Evolutionary conservation across 2,888 invertebrate genomes (phyloP).

Genomic region (Chaitophorus viminalis): DNA sequence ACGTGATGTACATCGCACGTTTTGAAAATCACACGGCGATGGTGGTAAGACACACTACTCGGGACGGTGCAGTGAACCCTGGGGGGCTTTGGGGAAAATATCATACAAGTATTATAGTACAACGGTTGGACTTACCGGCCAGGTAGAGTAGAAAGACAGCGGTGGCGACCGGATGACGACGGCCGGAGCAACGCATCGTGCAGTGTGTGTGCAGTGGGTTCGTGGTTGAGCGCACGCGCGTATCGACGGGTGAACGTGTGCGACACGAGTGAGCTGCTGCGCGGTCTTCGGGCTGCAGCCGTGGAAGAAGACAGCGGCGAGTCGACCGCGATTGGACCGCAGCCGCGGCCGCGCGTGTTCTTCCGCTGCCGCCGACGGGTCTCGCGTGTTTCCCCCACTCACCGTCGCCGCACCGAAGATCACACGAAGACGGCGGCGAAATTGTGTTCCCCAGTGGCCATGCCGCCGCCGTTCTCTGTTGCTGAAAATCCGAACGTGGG

Average conservation of each 20-base stretch:
- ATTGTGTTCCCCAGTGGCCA: too few species aligned
- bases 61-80: too few species aligned
- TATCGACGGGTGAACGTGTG: slow-evolving; percentile 46
- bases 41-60: too few species aligned
- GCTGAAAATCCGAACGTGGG: too few species aligned
- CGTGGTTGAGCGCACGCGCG: neutral
- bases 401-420: neutral
- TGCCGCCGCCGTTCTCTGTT: too few species aligned
- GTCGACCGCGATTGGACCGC: slow-evolving; percentile 13
- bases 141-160: slow-evolving; percentile 2
- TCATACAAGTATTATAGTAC: neutral
- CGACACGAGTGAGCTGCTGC: slow-evolving; percentile 45
- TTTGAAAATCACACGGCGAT: too few species aligned
- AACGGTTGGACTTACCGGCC: slow-evolving; percentile 36
- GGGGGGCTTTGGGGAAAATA: neutral
- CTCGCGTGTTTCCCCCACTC: neutral
- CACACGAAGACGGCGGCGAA: neutral
- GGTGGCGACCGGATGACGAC: neutral
- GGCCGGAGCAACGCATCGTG: slow-evolving; percentile 22
- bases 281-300: neutral
- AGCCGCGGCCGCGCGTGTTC: slow-evolving; percentile 9
- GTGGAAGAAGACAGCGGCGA: neutral
- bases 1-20: too few species aligned
- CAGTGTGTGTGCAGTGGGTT: neutral
- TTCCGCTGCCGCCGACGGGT: neutral